A percentile compares a stretch with the other conserved stretches of the same genome.
Conservation (phyloP, 2,888 invertebrate genomes). For the Drosophila barbarae region DNA sequence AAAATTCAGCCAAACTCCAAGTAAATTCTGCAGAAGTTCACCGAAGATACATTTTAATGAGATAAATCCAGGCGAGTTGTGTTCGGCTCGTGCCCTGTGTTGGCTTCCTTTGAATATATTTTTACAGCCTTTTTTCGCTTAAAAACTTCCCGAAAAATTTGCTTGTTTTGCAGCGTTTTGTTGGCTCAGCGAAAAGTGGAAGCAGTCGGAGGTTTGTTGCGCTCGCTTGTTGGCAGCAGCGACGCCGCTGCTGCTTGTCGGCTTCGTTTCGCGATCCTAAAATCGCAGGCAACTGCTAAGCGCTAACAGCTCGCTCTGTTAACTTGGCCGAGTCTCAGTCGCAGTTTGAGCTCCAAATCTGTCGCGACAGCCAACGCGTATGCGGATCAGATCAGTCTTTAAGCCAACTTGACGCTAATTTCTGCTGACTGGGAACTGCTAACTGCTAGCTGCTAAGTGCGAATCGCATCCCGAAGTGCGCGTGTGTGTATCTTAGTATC, state of each 20-base stretch:
- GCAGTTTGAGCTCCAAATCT: slow-evolving; percentile 65
- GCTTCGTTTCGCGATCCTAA: slow-evolving; percentile 39
- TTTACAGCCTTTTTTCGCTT: slow-evolving; percentile 15
- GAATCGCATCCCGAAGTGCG: slow-evolving; percentile 11
- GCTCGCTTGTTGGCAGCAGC: slow-evolving; percentile 26
- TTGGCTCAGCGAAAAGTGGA: slow-evolving; percentile 64
- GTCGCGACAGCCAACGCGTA: slow-evolving; percentile 72
- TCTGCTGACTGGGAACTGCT: slow-evolving; percentile 45
- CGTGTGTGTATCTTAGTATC: slow-evolving; percentile 14
- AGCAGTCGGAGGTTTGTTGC: slow-evolving; percentile 37
- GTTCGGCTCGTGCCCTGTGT: slow-evolving; percentile 17
- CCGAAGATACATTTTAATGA: background rate
- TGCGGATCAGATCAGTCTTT: slow-evolving; percentile 47
- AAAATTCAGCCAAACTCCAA: too few species aligned
- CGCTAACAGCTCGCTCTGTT: slow-evolving; percentile 14
- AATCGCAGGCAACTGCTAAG: slow-evolving; percentile 20
- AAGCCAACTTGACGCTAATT: slow-evolving; percentile 56
- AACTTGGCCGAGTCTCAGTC: slow-evolving; percentile 42
- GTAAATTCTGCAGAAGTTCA: background rate
- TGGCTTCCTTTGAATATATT: slow-evolving; percentile 2
- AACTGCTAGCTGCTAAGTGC: slow-evolving; percentile 4
- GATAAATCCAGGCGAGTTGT: background rate
- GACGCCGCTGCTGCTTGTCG: slow-evolving; percentile 12
- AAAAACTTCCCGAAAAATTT: slow-evolving; percentile 32
- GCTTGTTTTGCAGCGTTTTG: slow-evolving; percentile 45